Base-by-base conservation (phyloP, 2,113 vertebrate species). In the Muntiacus reevesi region DNA sequence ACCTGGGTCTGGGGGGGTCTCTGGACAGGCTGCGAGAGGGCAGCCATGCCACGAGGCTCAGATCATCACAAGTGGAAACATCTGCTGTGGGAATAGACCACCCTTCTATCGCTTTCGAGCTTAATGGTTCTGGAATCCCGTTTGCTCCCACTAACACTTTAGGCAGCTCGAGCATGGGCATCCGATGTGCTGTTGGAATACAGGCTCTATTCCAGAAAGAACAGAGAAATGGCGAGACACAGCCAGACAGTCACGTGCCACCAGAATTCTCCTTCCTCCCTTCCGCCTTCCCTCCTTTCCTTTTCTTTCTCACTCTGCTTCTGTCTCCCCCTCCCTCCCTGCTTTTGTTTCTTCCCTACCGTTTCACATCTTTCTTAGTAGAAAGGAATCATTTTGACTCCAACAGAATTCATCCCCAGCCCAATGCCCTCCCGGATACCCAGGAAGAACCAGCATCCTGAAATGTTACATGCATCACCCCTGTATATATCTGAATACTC, bases 381-480 rank as follows among this genome's bases (percentile, higher is more conserved):
- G 28, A 76, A 91, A 79, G 11, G 78, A 81, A 36, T 62, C 0
- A 36, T 10, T 89, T 82, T 7, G 23, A 64, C 17, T 19, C 19
- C 40, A 47, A 12, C 1, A 55, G 59, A 74, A 6, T 12, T 12
- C 1, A 15, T 10, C 19, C 1, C 12, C 17, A 5, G 2, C 19
- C 2, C 21, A 64, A 1, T 25, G 15, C 45, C 43, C 4, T 12
- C 28, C 54, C 1, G 40, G 4, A 55, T 9, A 25, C 40, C 79
- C 7, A 4, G 47, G 52, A 89, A 9, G 9, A 59, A 28, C 9
- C 7, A 8, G 36, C 17, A 2, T 55, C 27, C 59, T 12, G 36
- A 50, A 50, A 15, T 23, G 12, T 1, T 21, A 4, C 5, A 2
- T 0, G 0, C 2, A 1, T 13, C 14, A 3, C 1, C 57, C 11